Base-by-base conservation (phyloP, 37 sponge, comb jelly and placozoan genomes). In the Tethya wilhelma region DNA sequence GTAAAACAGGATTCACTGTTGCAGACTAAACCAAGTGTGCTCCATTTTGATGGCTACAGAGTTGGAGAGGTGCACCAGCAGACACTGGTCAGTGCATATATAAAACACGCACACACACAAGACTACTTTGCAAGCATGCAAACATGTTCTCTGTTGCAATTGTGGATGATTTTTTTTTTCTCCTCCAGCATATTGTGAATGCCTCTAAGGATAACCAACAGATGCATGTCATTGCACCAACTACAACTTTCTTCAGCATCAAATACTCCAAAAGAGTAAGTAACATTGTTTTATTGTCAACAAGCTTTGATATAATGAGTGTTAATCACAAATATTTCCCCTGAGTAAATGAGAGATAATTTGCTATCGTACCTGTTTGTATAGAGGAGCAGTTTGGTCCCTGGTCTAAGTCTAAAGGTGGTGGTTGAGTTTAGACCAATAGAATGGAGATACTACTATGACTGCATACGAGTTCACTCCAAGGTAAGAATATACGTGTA, bases 381-480 rank as follows among this genome's bases (percentile, higher is more conserved):
- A 12, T 46, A 79, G 66, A 58, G 78, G 79, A 89, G 87, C 11
- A 68, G 67, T n/a, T 81, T 96, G n/a, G 87, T 85, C 2, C 91
- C 97, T 46, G 97, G 97, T 23, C 69, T 96, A 25, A 84, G 85
- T 60, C 79, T 93, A 19, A 80, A 87, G 26, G 85, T 96, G 38
- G 83, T 37, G 17, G 87, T 96, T 29, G 56, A 77, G 64, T 93
- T 96, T 60, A 67, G 64, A 22, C 89, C 93, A 4, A 90, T 49
- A 31, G 87, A 93, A 31, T 93, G 87, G 86, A 73, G 67, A 32
- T 88, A 90, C 82, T 90, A 93, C 75, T 84, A 96, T 46, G 97
- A 96, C 85, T 90, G 83, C 59, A 81, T 96, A 38, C 67, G 89
- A 26, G 83, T 96, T 1, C 97, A 96, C 64, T 93, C 94, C 83